Percentiles rank a stretch among this genome's conserved stretches.
Evolutionary conservation across 2,113 vertebrate genomes (phyloP).

Genomic region (Penelope pileata): DNA sequence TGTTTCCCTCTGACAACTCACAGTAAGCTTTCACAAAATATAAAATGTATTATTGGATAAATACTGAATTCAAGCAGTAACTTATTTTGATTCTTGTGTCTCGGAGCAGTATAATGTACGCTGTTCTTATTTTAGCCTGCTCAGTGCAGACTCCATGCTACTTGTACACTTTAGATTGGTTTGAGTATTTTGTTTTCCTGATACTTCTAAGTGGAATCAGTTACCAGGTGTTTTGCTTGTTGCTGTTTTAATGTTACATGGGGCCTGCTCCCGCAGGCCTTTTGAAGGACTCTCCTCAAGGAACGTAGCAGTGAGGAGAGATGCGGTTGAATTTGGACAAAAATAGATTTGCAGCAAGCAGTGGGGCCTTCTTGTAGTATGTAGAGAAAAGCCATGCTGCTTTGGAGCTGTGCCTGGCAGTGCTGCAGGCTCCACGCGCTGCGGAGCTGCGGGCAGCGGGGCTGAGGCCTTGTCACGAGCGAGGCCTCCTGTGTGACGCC

Average conservation of each 20-base stretch:
- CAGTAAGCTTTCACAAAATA: neutral
- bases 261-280: fast-evolving
- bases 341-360: neutral
- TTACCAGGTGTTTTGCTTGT: neutral
- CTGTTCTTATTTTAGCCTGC: neutral
- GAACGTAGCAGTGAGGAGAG: neutral
- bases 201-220: neutral
- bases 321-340: neutral
- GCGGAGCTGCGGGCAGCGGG: neutral
- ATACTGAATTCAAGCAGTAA: neutral
- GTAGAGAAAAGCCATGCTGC: neutral
- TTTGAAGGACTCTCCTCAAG: neutral
- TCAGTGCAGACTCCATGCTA: neutral
- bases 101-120: neutral
- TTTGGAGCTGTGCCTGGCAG: neutral
- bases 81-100: neutral
- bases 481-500: neutral
- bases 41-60: neutral
- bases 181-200: neutral
- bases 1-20: neutral
- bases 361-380: neutral
- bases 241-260: neutral
- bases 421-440: neutral
- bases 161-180: neutral
- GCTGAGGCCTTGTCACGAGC: fast-evolving